Evolutionary conservation across 2,888 invertebrate species (phyloP), one percentile per base, ranked within the genome.

Genomic region (Ichneumoninae sp.): DNA sequence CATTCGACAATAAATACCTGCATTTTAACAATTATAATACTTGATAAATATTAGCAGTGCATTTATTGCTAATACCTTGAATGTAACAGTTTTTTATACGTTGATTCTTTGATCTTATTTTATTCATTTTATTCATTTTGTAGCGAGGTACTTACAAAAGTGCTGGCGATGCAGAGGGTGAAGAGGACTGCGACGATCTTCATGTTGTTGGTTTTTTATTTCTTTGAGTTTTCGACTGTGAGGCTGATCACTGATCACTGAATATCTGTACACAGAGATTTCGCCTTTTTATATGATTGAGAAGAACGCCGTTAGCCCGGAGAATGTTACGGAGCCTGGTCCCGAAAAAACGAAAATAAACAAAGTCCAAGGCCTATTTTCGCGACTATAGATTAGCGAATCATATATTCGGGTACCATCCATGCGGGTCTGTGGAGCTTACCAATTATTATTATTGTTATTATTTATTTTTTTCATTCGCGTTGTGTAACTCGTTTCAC

Each of bases 261-360:
- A 52, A 65, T 85, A 65, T 66, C 74, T n/a, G 4, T 36, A 66
- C 66, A 22, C 66, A 66, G 60, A 47, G 44, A 40, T 75, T 44
- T 47, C 68, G 81, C 70, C 87, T 85, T 87, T 89, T 89, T 89
- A 89, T 89, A 89, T 75, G 73, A 22, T 47, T 36, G 50, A 8
- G 13, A 33, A 50, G 54, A 73, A 54, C 16, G 22, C 44, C 40
- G 57, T 54, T 71, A 52, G 44, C 30, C 63, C 30, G 13, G 5
- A 4, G 19, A 63, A 50, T 73, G 10, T n/a, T 50, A 16, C 13
- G 19, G 1, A 22, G 7, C 63, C 13, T 75, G 63, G 63, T 75
- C 10, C 26, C 74, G 73, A 74, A 63, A 60, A 36, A 50, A 26
- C 13, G 26, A 22, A 57, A 47, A 47, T 3, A 4, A 26, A 57